Percentiles rank a stretch among this genome's conserved stretches.
Conservation (phyloP, 53 echinoderm and acorn worm genomes). For the Holothuria scabra region DNA sequence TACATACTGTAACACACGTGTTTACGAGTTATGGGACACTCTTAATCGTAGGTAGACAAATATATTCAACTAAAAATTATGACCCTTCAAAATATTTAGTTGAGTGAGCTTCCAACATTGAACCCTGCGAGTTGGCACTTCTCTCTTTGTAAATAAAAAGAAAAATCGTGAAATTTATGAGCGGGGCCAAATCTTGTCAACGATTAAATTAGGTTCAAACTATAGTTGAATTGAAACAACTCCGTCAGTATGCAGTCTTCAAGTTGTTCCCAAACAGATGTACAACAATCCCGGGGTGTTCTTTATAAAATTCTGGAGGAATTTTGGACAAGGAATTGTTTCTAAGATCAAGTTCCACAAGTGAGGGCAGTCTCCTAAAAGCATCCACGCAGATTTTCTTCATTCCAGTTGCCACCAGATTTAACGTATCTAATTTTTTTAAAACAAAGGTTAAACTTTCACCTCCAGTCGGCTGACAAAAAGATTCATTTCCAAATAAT, state of each 20-base stretch:
- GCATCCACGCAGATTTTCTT: neutral
- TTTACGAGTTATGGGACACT: too few species aligned
- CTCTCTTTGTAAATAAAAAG: too few species aligned
- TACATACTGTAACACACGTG: too few species aligned
- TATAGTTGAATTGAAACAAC: too few species aligned
- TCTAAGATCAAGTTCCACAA: slow-evolving; percentile 1
- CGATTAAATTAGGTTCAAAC: too few species aligned
- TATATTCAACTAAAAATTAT: too few species aligned
- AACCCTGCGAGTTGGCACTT: too few species aligned
- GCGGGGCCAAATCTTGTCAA: too few species aligned
- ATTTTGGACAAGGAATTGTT: slow-evolving; percentile 7
- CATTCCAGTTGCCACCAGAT: slow-evolving; percentile 13
- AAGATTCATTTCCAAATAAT: slow-evolving; percentile 26
- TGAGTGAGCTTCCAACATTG: too few species aligned
- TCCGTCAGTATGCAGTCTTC: neutral
- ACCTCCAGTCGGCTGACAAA: neutral
- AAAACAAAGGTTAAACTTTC: neutral
- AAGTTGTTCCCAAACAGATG: slow-evolving; percentile 26
- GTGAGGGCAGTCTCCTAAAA: neutral
- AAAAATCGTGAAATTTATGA: too few species aligned
- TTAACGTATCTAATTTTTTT: neutral
- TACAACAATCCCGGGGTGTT: neutral
- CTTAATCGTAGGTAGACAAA: too few species aligned
- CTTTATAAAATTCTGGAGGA: neutral
- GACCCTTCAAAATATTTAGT: too few species aligned